These are phyloP conservation scores for Arvicanthis niloticus DNA, from an alignment of 2,113 vertebrate genomes.

Conservation along the genomic window DNA sequence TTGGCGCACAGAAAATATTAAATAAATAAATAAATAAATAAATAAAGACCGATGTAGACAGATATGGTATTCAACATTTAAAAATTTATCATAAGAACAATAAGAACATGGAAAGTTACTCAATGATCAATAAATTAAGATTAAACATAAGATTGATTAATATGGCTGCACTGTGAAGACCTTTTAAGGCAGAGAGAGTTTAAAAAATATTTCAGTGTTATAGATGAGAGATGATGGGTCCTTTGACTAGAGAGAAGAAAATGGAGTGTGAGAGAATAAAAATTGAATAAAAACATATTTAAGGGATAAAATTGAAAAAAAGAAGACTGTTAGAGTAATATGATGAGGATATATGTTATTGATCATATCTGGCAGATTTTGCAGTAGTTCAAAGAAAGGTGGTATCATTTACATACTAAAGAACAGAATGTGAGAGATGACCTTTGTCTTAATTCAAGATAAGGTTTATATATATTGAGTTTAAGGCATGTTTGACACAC, in stretches of 20 bases:
- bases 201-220: background rate
- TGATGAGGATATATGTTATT: constrained; percentile 7
- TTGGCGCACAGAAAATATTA: background rate
- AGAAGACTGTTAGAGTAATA: background rate
- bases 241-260: constrained; percentile 23
- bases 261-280: background rate
- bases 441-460: constrained; percentile 7
- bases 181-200: background rate
- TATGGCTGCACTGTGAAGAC: background rate
- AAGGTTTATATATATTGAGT: background rate
- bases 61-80: background rate
- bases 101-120: background rate
- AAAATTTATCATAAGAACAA: background rate
- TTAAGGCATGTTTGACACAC: background rate
- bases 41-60: background rate
- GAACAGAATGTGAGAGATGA: background rate
- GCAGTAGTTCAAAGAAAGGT: constrained; percentile 27
- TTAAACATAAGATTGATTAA: background rate
- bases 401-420: background rate
- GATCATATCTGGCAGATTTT: constrained; percentile 20
- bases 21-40: background rate
- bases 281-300: constrained; percentile 44
- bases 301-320: background rate
- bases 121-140: background rate
- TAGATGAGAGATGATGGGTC: background rate